Evolutionary conservation across 2,797 vertebrate species (phyloP).

Genomic region (Alca torda): DNA sequence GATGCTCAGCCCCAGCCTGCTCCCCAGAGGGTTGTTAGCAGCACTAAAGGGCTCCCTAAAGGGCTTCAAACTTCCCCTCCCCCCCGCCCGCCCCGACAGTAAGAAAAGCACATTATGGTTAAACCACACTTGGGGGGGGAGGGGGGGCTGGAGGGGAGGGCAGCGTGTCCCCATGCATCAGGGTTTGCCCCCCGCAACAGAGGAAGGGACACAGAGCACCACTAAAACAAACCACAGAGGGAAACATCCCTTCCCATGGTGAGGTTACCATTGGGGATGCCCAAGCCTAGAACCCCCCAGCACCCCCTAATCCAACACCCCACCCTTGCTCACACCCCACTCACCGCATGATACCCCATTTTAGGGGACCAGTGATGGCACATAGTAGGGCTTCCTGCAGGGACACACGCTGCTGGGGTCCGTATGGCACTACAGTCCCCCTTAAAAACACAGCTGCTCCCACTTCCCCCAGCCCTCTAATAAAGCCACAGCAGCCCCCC

Average conservation of each 20-base stretch:
- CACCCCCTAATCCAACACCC: neutral
- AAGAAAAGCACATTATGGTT: neutral
- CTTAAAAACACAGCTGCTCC: neutral
- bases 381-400: fast-evolving
- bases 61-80: neutral
- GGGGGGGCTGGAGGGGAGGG: neutral
- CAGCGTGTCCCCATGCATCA: neutral
- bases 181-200: fast-evolving
- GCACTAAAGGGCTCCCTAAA: neutral
- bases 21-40: neutral
- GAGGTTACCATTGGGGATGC: fast-evolving
- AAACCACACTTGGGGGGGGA: neutral
- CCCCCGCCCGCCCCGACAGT: too few relatives aligned
- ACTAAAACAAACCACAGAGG: neutral
- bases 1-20: neutral
- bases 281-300: neutral
- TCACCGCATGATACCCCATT: fast-evolving
- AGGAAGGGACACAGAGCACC: neutral
- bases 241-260: too few relatives aligned
- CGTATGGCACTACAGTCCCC: neutral
- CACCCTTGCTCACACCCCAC: neutral
- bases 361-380: neutral
- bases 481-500: neutral
- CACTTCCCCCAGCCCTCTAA: too few relatives aligned
- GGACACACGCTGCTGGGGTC: neutral